A percentile compares a stretch with the other conserved stretches of the same genome.
Conservation (phyloP, 1,140 invertebrate genomes). For the Lasioglossum albipes region DNA sequence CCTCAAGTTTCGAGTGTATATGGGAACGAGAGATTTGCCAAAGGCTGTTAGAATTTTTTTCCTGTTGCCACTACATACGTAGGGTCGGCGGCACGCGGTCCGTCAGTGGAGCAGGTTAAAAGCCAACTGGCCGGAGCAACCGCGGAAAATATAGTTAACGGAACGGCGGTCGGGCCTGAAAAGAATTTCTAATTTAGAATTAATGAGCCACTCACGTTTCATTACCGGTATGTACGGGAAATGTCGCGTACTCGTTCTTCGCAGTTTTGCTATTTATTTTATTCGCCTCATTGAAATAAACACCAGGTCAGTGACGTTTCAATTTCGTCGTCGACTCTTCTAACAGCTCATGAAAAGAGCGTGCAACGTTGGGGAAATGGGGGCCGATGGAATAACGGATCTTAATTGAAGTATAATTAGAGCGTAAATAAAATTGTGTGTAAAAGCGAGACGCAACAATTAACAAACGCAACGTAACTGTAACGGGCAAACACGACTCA, state of each 20-base stretch:
- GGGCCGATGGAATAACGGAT: neutral
- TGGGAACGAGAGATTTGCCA: neutral
- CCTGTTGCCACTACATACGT: neutral
- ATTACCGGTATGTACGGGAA: neutral
- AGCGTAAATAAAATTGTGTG: neutral
- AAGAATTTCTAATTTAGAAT: slow-evolving; percentile 19
- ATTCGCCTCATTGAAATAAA: neutral
- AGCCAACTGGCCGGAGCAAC: neutral
- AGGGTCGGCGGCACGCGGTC: neutral
- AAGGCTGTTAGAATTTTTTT: neutral
- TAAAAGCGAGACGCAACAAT: neutral
- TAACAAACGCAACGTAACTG: neutral
- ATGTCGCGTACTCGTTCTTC: neutral
- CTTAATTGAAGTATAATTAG: slow-evolving; percentile 7
- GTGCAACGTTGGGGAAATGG: too few species aligned
- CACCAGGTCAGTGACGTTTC: neutral
- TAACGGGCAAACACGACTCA: neutral
- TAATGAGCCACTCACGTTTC: slow-evolving; percentile 3
- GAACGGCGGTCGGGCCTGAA: neutral
- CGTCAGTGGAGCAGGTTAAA: neutral
- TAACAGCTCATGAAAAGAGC: too few species aligned
- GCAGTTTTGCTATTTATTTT: neutral
- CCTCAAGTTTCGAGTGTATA: neutral
- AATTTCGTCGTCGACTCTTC: neutral
- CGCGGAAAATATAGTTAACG: slow-evolving; percentile 17